Base-by-base conservation (phyloP, 2,888 invertebrate species). In the Drosophila multiciliata region DNA sequence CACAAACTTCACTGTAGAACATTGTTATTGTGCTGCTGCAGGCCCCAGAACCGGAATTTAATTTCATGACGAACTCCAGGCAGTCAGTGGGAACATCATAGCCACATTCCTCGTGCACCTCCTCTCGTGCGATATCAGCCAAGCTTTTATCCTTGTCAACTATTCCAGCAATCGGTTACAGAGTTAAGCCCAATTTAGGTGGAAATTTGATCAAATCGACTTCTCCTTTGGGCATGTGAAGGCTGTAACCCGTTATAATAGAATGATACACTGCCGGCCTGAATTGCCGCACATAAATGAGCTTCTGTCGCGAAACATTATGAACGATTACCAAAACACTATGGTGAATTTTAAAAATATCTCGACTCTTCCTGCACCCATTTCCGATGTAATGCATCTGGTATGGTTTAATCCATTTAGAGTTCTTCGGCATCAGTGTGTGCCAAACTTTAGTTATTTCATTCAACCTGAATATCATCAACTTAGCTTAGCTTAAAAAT, bases 81-180 rank as follows among this genome's bases (percentile, higher is more conserved):
- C 61, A 54, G 3, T 73, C 58, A 2, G 17, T 7, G 9, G 74
- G 65, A 12, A 88, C 75, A 23, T 85, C 42, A 26, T 89, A 87
- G 12, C 88, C 99, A 92, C 98, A 98, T 92, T 99, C 99, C 92
- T 99, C 99, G 2, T 96, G 90, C 1, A 93, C 94, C 92, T 99
- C 99, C 81, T 97, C 97, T 65, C 94, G 94, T 0, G 98, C 98
- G 62, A 97, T 98, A 90, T 97, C 96, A 57, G 93, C 94, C 40
- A 96, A 91, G 4, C 96, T 93, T 80, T 95, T 95, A 9, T 95
- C 92, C 92, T 98, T 98, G 91, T 99, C 99, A 3, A 98, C 95
- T 73, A 98, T 96, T 2, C 99, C 99, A 5, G 98, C 99, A 94
- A 99, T 99, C 74, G 99, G 94, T 93, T 99, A 99, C 36, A 98